Evolutionary conservation across 1,140 invertebrate species (phyloP).

Genomic region (Drosophila novamexicana): DNA sequence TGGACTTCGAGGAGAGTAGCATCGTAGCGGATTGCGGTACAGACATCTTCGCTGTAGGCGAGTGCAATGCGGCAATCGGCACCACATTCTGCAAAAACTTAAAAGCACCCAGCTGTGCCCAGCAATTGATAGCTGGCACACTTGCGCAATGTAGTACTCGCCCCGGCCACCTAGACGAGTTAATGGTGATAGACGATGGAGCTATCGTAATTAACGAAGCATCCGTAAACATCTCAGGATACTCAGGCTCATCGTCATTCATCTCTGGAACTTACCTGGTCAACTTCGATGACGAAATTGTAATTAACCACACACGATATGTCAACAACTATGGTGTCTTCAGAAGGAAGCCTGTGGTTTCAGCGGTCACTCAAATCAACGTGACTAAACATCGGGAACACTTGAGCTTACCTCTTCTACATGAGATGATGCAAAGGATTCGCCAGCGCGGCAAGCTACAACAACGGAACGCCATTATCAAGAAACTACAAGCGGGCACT

Average conservation of each 20-base stretch:
- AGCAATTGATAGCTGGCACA: no score
- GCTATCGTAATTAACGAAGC: not conserved
- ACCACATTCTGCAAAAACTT: not conserved
- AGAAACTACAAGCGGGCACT: no score
- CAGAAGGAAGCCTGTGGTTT: not conserved
- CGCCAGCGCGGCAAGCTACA: no score
- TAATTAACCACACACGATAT: not conserved
- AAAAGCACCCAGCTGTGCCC: not conserved
- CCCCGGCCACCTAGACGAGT: not conserved
- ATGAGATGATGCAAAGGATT: not conserved
- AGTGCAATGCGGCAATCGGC: not conserved
- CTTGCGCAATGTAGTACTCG: no score
- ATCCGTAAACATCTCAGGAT: not conserved
- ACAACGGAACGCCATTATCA: no score
- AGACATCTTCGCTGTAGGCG: not conserved
- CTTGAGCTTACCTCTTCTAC: constrained; percentile 6
- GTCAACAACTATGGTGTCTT: constrained; percentile 2
- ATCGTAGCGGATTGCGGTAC: not conserved
- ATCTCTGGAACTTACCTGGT: constrained; percentile 2
- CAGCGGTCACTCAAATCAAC: constrained; percentile 3
- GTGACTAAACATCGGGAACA: not conserved
- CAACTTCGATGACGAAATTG: not conserved
- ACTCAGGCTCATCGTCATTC: not conserved
- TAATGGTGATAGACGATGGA: not conserved
- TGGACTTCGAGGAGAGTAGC: not conserved